A percentile compares a stretch with the other conserved stretches of the same genome.
phyloP scores from a whole-genome alignment of 2,888 invertebrate species.

The Pomacea canaliculata region DNA sequence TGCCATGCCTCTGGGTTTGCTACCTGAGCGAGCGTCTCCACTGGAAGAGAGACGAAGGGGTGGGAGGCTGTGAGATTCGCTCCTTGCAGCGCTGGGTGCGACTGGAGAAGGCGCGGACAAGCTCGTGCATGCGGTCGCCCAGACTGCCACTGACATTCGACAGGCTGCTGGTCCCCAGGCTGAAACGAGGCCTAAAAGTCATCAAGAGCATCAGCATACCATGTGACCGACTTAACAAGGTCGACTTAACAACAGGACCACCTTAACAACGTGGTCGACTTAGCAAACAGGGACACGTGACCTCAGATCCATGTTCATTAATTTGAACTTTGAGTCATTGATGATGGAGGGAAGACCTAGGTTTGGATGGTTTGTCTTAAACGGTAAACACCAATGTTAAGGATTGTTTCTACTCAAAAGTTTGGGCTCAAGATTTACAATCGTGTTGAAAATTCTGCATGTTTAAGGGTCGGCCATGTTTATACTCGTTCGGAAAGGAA shows the following conservation, averaged over 20 bases:
- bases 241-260: not conserved
- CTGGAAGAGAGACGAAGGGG: conserved; percentile 60
- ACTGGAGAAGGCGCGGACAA: conserved; percentile 63
- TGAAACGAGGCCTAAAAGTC: conserved; percentile 11
- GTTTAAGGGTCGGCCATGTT: too few relatives aligned
- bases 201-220: not conserved
- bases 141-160: conserved; percentile 62
- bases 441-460: too few relatives aligned
- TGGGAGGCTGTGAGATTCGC: conserved; percentile 59
- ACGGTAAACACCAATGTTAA: too few relatives aligned
- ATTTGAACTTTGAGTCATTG: too few relatives aligned
- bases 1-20: not conserved
- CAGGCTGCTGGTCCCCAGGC: conserved; percentile 40
- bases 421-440: too few relatives aligned
- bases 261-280: not conserved
- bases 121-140: conserved; percentile 60
- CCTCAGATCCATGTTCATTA: too few relatives aligned
- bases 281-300: not conserved
- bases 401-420: too few relatives aligned
- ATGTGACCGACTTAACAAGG: not conserved
- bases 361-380: too few relatives aligned
- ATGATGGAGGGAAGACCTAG: too few relatives aligned
- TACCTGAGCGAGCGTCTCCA: conserved; percentile 60
- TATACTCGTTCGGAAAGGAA: too few relatives aligned
- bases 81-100: conserved; percentile 65